Base-by-base conservation (phyloP, 2,113 vertebrate species). In the Rattus rattus region DNA sequence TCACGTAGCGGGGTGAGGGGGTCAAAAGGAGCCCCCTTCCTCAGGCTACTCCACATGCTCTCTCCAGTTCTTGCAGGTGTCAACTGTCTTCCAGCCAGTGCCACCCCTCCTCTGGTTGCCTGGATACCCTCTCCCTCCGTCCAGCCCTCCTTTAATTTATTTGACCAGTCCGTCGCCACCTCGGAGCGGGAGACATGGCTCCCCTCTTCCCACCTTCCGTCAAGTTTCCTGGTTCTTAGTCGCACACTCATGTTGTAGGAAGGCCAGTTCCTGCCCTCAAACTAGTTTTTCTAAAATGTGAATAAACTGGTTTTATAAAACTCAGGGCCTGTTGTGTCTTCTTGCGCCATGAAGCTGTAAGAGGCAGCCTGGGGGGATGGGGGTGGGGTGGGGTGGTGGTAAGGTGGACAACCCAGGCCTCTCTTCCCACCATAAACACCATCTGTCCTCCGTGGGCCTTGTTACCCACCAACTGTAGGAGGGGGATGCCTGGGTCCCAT, bases 241-340 rank as follows among this genome's bases (percentile, higher is more conserved):
- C 90, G 75, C 88, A 59, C 33, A 92, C 84, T 75, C 20, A 47
- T 67, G 59, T 89, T n/a, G 1, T 14, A 80, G 61, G 65, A 90
- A 97, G 92, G 81, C 85, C 88, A 39, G 92, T 94, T 85, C 67
- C 67, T 94, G 84, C 61, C 96, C 87, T 90, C 28, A 61, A 96
- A 85, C 86, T 95, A 77, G 92, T 97, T 98, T 97, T 98, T 97
- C 92, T 98, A 98, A 98, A 97, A 96, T 94, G 94, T 98, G 97
- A 98, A 98, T 98, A 98, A 98, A 98, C 20, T 90, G 88, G 89
- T 98, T 98, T 98, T 97, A 75, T 97, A 98, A 92, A 96, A 94
- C 43, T 47, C 56, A 11, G 54, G 67, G 97, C 24, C 59, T 96
- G 43, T 65, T 72, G 83, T 56, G 83, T 96, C 86, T 96, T 95